Conservation (phyloP, 1,140 invertebrate genomes). For the Nasonia vitripennis region DNA sequence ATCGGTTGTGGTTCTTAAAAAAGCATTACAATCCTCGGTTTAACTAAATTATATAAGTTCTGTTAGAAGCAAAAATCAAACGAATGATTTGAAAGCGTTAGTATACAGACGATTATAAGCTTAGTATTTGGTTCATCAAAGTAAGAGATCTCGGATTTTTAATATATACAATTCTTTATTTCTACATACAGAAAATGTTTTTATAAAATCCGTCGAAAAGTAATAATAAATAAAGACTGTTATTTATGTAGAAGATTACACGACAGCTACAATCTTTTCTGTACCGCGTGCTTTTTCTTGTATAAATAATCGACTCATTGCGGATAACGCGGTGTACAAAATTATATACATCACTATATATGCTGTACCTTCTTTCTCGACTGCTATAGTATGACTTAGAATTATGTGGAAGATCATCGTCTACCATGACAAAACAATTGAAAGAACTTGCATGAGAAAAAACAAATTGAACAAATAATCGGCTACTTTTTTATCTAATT, state of each 20-base stretch:
- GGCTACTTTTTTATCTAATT: slow-evolving; percentile 9
- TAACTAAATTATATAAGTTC: no score
- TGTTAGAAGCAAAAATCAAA: no score
- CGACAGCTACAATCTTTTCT: slow-evolving; percentile 34
- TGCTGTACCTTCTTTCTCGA: slow-evolving; percentile 27
- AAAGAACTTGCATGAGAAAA: not conserved
- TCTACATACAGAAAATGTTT: slow-evolving; percentile 62
- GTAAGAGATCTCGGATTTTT: slow-evolving; percentile 49
- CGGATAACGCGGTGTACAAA: slow-evolving; percentile 41
- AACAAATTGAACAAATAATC: slow-evolving; percentile 15
- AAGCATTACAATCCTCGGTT: no score
- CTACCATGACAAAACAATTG: not conserved
- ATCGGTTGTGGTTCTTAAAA: not conserved
- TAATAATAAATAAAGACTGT: slow-evolving; percentile 52
- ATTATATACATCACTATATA: slow-evolving; percentile 30
- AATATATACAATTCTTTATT: slow-evolving; percentile 69
- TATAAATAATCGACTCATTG: slow-evolving; percentile 15
- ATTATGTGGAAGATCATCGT: slow-evolving; percentile 23
- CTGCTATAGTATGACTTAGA: slow-evolving; percentile 39
- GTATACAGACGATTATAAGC: not conserved
- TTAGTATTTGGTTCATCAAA: slow-evolving; percentile 12
- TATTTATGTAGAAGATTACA: slow-evolving; percentile 20
- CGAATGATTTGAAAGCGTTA: not conserved
- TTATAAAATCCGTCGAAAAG: slow-evolving; percentile 58
- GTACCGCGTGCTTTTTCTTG: slow-evolving; percentile 13